Evolutionary conservation across 2,888 invertebrate species (phyloP).

Genomic region (Leptinotarsa peninsularis): DNA sequence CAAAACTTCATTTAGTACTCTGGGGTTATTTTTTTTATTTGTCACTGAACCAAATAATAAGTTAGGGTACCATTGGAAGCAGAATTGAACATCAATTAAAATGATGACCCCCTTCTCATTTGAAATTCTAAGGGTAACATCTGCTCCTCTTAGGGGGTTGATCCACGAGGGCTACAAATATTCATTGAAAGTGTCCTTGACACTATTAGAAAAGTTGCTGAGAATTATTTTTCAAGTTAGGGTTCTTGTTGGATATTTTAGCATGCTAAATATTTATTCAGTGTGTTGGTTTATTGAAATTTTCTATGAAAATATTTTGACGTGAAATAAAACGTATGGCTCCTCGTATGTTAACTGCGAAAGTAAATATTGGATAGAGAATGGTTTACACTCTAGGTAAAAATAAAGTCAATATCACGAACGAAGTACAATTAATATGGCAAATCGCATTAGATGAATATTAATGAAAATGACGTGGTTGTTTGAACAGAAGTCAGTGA

Average conservation of each 20-base stretch:
- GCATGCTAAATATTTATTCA: constrained; percentile 1
- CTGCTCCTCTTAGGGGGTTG: too few relatives aligned
- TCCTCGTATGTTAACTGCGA: neutral
- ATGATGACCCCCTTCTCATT: too few relatives aligned
- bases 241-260: neutral
- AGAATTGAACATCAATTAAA: too few relatives aligned
- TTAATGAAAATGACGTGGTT: neutral
- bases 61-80: too few relatives aligned
- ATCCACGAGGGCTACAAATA: too few relatives aligned
- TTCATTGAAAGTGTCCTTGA: too few relatives aligned
- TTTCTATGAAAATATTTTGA: constrained; percentile 7
- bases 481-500: neutral
- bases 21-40: too few relatives aligned
- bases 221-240: neutral
- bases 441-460: neutral
- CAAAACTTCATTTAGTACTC: too few relatives aligned
- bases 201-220: too few relatives aligned
- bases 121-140: too few relatives aligned
- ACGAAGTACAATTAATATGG: neutral
- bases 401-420: constrained; percentile 5
- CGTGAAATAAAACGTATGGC: constrained; percentile 1
- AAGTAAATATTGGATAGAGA: constrained; percentile 4
- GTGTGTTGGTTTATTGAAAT: neutral
- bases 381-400: neutral
- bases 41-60: too few relatives aligned